Evolutionary conservation across 2,113 vertebrate genomes (phyloP).

Genomic region (Hirundichthys speculiger): DNA sequence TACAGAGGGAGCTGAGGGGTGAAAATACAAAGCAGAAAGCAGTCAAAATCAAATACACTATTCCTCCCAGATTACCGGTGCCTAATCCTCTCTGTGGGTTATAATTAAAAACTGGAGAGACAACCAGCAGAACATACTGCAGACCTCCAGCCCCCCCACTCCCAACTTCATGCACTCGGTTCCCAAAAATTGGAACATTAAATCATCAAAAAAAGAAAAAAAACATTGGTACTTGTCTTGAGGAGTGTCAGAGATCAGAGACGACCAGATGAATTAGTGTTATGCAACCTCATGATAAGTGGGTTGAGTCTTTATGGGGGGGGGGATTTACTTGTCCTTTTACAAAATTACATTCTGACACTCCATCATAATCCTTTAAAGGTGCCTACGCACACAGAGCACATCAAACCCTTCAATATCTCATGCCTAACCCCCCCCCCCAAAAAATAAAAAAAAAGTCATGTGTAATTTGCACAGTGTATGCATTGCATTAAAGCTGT

Average conservation of each 20-base stretch:
- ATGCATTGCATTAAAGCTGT: constrained; percentile 6
- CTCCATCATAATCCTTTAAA: constrained; percentile 63
- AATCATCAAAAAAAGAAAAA: constrained; percentile 15
- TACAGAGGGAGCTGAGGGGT: constrained; percentile 40
- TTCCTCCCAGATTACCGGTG: constrained; percentile 59
- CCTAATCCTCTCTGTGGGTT: constrained; percentile 68
- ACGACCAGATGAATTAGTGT: constrained; percentile 25
- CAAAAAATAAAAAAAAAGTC: not conserved
- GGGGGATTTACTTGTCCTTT: constrained; percentile 57
- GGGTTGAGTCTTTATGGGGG: constrained; percentile 29
- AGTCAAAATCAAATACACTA: constrained; percentile 47
- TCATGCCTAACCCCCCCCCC: constrained; percentile 13
- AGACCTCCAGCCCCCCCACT: not conserved
- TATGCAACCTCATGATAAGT: constrained; percentile 37
- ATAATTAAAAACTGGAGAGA: constrained; percentile 59
- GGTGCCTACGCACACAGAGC: constrained; percentile 40
- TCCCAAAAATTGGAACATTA: not conserved
- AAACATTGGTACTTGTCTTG: constrained; percentile 30
- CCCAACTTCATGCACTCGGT: not conserved
- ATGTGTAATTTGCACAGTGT: not conserved
- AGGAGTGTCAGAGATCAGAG: constrained; percentile 19
- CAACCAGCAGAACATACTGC: constrained; percentile 24
- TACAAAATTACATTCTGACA: constrained; percentile 55
- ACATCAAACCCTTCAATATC: constrained; percentile 42
- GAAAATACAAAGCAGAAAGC: constrained; percentile 30